Percentiles rank a stretch among this genome's conserved stretches.
Evolutionary conservation across 1,140 invertebrate species (phyloP).

Genomic region (Catajapyx aquilonaris): DNA sequence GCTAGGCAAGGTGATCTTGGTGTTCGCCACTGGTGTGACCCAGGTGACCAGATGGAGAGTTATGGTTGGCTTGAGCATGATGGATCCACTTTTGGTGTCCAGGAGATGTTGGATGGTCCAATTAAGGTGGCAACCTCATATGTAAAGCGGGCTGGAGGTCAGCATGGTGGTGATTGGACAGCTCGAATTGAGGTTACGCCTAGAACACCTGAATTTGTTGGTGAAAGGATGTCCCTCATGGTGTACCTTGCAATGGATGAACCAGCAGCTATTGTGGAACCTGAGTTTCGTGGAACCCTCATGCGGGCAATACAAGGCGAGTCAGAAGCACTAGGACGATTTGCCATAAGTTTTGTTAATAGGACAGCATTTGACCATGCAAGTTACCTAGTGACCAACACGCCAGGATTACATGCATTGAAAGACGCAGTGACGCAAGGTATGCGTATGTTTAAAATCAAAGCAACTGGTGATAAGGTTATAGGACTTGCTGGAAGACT

Average conservation of each 20-base stretch:
- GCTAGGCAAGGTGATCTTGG: conserved; percentile 32
- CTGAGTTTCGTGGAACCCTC: conserved; percentile 26
- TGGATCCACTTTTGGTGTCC: conserved; percentile 73
- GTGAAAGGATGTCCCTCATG: conserved; percentile 27
- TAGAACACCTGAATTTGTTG: too few species aligned
- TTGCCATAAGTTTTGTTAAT: conserved; percentile 27
- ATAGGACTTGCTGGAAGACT: conserved; percentile 21
- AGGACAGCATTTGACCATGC: conserved; percentile 37
- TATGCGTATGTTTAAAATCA: conserved; percentile 20
- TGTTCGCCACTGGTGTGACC: conserved; percentile 79
- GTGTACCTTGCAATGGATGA: conserved; percentile 58
- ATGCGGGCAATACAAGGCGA: conserved; percentile 50
- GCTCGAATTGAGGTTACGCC: conserved; percentile 61
- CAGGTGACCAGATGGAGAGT: conserved; percentile 55
- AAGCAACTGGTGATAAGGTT: conserved; percentile 18
- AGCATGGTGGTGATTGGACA: conserved; percentile 81
- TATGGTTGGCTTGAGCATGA: conserved; percentile 85
- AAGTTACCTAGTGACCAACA: conserved; percentile 46
- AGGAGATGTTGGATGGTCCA: conserved; percentile 64
- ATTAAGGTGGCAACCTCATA: conserved; percentile 67
- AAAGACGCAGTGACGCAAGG: too few species aligned
- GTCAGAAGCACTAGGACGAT: conserved; percentile 56
- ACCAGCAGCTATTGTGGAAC: conserved; percentile 33
- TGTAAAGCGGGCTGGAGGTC: conserved; percentile 57
- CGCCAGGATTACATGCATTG: conserved; percentile 45